These are phyloP conservation scores for Girardinus metallicus DNA, from an alignment of 2,797 vertebrate genomes.

Conservation along the genomic window DNA sequence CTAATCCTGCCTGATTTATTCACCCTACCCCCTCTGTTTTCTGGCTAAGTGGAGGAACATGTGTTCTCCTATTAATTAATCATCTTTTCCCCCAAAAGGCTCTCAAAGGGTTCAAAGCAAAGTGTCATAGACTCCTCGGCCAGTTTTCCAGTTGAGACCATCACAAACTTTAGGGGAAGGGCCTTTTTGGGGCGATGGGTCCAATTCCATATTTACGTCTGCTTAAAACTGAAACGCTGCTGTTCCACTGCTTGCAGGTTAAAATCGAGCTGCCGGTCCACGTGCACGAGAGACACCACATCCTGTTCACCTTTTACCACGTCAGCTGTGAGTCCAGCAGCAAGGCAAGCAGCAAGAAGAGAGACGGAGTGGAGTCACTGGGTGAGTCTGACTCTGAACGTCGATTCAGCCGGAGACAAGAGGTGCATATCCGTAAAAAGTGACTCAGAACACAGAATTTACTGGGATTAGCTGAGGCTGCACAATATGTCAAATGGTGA, in stretches of 20 bases:
- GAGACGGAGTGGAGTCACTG: constrained; percentile 90
- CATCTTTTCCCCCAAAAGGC: neutral
- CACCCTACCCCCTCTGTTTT: neutral
- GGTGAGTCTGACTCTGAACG: constrained; percentile 74
- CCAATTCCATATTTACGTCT: neutral
- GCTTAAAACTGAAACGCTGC: neutral
- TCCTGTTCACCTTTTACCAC: constrained; percentile 97
- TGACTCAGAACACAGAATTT: neutral
- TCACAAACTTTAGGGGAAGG: neutral
- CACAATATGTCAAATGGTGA: neutral
- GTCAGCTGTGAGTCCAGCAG: constrained; percentile 96
- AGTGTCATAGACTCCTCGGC: neutral
- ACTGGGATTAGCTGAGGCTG: neutral
- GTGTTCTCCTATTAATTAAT: neutral
- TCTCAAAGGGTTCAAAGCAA: neutral
- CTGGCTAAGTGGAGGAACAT: neutral
- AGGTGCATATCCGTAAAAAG: neutral
- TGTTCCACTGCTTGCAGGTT: constrained; percentile 80
- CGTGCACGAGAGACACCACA: constrained; percentile 93
- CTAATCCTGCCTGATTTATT: neutral
- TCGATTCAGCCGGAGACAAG: neutral
- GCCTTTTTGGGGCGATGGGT: no score
- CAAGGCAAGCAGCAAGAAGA: constrained; percentile 92
- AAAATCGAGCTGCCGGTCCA: constrained; percentile 97
- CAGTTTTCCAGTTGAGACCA: neutral